Evolutionary conservation across 2,797 vertebrate species (phyloP).

Genomic region (Notoglanidium macrostoma): DNA sequence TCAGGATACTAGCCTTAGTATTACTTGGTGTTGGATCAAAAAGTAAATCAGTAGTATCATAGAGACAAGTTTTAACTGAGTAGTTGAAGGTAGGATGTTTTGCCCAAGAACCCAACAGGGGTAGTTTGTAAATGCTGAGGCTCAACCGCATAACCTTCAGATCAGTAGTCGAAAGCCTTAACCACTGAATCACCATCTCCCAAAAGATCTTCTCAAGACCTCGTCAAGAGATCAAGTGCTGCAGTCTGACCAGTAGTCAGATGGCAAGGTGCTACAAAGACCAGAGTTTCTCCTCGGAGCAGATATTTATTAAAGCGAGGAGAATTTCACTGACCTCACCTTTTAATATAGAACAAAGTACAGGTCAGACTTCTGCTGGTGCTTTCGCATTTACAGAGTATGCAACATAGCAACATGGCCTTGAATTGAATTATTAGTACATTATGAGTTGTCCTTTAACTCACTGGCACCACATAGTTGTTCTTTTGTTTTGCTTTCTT

Average conservation of each 20-base stretch:
- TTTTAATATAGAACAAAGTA: neutral
- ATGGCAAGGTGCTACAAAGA: neutral
- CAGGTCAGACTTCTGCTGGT: neutral
- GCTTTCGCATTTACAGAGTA: neutral
- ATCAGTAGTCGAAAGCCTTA: neutral
- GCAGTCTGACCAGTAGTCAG: neutral
- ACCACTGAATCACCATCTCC: neutral
- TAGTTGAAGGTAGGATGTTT: neutral
- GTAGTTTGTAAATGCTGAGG: neutral
- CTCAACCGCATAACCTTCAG: neutral
- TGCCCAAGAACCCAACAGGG: neutral
- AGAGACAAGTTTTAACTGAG: neutral
- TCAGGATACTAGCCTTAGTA: too few relatives aligned
- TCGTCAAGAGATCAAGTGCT: neutral
- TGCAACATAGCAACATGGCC: neutral
- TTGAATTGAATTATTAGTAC: neutral
- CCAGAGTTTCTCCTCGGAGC: neutral
- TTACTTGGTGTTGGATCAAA: too few relatives aligned
- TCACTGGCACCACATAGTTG: slow-evolving; percentile 33
- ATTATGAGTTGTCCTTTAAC: slow-evolving; percentile 23
- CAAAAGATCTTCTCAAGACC: neutral
- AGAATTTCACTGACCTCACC: neutral
- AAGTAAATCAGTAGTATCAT: too few relatives aligned
- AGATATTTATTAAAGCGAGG: slow-evolving; percentile 5
- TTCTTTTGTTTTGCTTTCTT: slow-evolving; percentile 23